These are phyloP conservation scores for Grammomys dolichurus DNA, from an alignment of 2,113 vertebrate species.

Conservation along the genomic window DNA sequence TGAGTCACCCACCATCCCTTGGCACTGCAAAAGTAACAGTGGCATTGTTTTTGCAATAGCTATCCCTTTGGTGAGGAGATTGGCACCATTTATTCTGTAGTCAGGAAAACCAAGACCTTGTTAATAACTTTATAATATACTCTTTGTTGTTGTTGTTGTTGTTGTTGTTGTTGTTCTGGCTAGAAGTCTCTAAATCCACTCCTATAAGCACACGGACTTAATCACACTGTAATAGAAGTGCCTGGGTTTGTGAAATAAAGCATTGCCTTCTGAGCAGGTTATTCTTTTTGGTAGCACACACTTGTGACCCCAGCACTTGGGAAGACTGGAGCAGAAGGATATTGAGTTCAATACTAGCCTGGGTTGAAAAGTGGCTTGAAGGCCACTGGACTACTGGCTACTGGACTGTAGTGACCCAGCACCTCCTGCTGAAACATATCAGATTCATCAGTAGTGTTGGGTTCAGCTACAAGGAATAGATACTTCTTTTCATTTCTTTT, in stretches of 20 bases:
- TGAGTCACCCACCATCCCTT: background rate
- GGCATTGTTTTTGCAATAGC: background rate
- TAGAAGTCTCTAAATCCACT: conserved; percentile 43
- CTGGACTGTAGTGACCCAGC: background rate
- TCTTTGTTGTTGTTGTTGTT: background rate
- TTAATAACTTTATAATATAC: background rate
- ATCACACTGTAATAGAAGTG: background rate
- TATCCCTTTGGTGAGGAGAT: background rate
- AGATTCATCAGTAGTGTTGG: fast-evolving
- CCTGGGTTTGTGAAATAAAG: background rate
- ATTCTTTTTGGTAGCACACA: background rate
- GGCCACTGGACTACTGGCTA: background rate
- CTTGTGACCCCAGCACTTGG: background rate
- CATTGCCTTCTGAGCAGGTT: background rate
- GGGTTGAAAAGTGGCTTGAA: background rate
- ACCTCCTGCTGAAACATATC: background rate
- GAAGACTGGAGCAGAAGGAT: background rate
- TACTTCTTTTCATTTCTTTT: background rate
- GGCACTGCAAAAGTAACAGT: background rate
- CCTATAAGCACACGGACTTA: background rate
- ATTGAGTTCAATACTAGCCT: background rate
- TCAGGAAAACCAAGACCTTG: background rate
- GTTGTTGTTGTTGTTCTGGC: background rate
- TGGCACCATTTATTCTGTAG: background rate
- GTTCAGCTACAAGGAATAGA: background rate